Evolutionary conservation across 2,113 vertebrate genomes (phyloP).

Genomic region (Urocitellus parryii): DNA sequence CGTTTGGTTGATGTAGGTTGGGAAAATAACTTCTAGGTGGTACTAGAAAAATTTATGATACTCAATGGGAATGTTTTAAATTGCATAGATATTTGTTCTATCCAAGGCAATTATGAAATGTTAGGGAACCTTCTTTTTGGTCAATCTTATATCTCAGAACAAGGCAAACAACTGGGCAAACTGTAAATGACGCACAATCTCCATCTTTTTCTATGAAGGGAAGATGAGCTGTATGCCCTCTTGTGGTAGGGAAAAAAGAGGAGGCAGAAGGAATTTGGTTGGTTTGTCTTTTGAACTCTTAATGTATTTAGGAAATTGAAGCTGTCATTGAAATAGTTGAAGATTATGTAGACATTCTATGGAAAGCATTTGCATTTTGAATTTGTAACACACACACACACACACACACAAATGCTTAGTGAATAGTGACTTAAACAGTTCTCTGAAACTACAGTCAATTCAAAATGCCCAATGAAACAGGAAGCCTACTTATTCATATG

Average conservation of each 20-base stretch:
- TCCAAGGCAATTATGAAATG: not conserved
- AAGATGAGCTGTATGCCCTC: conserved; percentile 21
- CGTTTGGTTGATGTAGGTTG: not conserved
- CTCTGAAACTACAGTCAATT: not conserved
- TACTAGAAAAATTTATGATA: not conserved
- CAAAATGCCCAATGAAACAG: not conserved
- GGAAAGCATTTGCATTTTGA: not conserved
- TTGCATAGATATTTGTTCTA: not conserved
- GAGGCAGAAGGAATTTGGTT: not conserved
- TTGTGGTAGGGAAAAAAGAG: conserved; percentile 2
- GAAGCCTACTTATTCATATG: not conserved
- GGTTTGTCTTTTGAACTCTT: not conserved
- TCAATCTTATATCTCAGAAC: not conserved
- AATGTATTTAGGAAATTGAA: not conserved
- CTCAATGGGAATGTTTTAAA: not conserved
- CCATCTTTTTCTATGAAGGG: not conserved
- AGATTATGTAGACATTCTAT: not conserved
- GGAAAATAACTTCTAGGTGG: not conserved
- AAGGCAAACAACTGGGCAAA: not conserved
- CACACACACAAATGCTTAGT: not conserved
- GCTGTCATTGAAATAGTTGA: not conserved
- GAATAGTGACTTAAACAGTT: not conserved
- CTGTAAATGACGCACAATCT: not conserved
- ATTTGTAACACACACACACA: not conserved
- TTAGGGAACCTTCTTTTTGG: not conserved